Conservation (phyloP, 2,888 invertebrate species). For the Aphelenchoides bicaudatus region DNA sequence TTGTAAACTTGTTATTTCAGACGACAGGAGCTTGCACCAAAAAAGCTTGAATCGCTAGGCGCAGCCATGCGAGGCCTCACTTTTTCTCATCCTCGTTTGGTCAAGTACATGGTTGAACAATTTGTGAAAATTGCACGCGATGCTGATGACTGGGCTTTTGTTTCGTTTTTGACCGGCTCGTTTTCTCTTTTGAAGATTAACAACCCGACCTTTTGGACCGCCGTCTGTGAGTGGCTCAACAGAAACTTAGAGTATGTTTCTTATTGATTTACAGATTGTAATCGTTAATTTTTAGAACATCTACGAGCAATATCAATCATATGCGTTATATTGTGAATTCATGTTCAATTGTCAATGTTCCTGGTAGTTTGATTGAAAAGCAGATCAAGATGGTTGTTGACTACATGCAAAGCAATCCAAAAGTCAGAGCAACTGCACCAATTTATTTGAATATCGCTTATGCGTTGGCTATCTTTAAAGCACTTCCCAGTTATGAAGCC, state of each 20-base stretch:
- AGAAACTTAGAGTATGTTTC: slow-evolving; percentile 1
- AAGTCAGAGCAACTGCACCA: no score
- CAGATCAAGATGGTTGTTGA: neutral
- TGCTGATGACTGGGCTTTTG: no score
- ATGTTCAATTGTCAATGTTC: slow-evolving; percentile 2
- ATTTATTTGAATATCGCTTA: slow-evolving; percentile 5
- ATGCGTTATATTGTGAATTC: neutral
- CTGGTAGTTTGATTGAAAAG: neutral
- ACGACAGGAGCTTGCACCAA: no score
- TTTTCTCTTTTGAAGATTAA: neutral
- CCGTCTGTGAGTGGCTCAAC: neutral
- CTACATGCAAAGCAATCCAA: no score
- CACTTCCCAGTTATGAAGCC: slow-evolving; percentile 1
- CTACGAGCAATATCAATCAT: neutral
- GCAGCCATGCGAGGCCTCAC: no score
- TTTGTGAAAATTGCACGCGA: no score
- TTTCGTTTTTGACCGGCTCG: neutral
- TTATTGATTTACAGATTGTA: neutral
- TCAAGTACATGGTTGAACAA: no score
- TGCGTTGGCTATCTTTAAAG: neutral
- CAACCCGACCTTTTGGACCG: neutral
- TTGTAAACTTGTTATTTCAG: no score
- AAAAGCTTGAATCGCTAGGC: no score
- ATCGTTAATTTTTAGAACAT: neutral
- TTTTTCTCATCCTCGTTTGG: no score